These are phyloP conservation scores for Xanthia togata DNA, from an alignment of 2,888 invertebrate species.

Conservation along the genomic window DNA sequence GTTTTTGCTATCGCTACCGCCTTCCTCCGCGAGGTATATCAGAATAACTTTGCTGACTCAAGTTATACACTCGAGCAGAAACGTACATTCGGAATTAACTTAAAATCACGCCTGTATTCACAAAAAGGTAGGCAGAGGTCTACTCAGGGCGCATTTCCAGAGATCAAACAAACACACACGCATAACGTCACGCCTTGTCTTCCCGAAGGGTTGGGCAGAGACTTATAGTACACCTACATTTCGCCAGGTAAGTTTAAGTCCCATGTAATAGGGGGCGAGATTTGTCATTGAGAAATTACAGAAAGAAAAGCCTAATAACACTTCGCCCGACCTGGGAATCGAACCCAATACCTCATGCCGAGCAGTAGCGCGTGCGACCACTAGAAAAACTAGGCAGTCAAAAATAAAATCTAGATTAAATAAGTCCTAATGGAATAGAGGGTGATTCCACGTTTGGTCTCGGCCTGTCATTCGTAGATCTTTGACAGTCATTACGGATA, in stretches of 20 bases:
- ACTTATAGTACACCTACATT: no score
- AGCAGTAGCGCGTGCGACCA: no score
- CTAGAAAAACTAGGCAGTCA: no score
- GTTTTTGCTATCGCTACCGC: slow-evolving; percentile 59
- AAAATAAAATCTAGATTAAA: no score
- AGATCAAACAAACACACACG: background rate
- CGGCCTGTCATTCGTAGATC: background rate
- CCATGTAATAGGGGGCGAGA: background rate
- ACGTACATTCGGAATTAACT: background rate
- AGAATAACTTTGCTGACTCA: slow-evolving; percentile 62
- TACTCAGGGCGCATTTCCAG: background rate
- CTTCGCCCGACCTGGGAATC: no score
- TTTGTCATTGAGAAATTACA: no score
- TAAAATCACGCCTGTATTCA: background rate
- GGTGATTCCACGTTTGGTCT: background rate
- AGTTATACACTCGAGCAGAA: slow-evolving; percentile 27
- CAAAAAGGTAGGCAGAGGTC: background rate
- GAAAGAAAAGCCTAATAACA: no score
- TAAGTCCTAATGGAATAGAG: background rate
- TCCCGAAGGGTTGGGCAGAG: no score
- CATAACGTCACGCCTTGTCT: no score
- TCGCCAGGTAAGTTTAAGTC: no score
- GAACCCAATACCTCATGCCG: no score
- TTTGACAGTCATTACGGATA: background rate
- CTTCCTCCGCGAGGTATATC: slow-evolving; percentile 60